Base-by-base conservation (phyloP, 2,113 vertebrate species). In the Leptosomus discolor region DNA sequence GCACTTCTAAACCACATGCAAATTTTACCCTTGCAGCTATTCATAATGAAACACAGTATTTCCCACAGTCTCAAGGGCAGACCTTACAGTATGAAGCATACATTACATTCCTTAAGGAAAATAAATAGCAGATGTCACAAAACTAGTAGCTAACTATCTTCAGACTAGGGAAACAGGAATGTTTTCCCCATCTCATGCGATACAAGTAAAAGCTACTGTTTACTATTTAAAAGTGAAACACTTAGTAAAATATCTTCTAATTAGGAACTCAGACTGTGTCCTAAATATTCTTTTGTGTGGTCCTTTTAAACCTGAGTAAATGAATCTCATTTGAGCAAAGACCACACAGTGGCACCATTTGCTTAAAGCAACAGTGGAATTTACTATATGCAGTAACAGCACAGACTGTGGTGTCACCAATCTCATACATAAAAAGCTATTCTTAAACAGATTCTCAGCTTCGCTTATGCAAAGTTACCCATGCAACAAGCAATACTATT, bases 1-100 rank as follows among this genome's bases (percentile, higher is more conserved):
- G 90, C 76, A 88, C 85, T 96, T 98, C 95, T 94, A 96, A 81
- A 39, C 73, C 77, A 94, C 78, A 97, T 93, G 63, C 39, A 97
- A 91, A 97, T 93, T 79, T 82, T 86, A 92, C n/a, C 56, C 76
- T 88, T 92, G 43, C 48, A 97, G 97, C 94, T 96, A 98, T 78
- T 96, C 60, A 65, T 95, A 97, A 96, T 67, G 68, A 63, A 90
- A 90, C 41, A 84, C 73, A 90, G 39, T 58, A 46, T 93, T 73
- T 87, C 88, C 88, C 88, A 97, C 78, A 96, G 64, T 96, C 82
- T 68, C 87, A 95, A 96, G 54, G 94, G 88, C 58, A 95, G 87
- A 95, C 32, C 51, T 94, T 85, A 74, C 8, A 87, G 30, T 22
- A 56, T 37, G 37, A 92, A 88, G 67, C 70, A 48, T 22, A 90